A percentile compares a stretch with the other conserved stretches of the same genome.
Evolutionary conservation across 1,140 invertebrate species (phyloP).

Genomic region (Grapholita molesta): DNA sequence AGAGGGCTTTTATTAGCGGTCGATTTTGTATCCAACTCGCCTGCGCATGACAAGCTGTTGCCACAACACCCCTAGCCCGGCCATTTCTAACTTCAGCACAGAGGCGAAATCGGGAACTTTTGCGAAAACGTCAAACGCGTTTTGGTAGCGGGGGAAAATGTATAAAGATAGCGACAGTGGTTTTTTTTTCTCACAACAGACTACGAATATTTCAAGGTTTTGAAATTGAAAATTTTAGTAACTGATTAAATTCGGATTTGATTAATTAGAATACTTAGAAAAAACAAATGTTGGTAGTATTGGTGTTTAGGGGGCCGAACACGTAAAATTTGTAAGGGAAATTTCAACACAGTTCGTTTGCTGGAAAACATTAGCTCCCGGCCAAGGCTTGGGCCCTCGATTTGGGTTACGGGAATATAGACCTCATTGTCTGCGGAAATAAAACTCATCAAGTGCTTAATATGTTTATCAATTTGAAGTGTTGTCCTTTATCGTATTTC

Average conservation of each 20-base stretch:
- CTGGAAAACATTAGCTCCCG: neutral
- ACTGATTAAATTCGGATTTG: neutral
- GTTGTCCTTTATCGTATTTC: slow-evolving; percentile 18
- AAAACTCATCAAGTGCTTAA: slow-evolving; percentile 45
- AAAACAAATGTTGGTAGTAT: neutral
- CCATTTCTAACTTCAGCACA: neutral
- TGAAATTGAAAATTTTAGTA: too few relatives aligned
- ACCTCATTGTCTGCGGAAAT: slow-evolving; percentile 39
- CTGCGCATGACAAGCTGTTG: neutral
- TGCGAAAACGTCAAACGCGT: neutral
- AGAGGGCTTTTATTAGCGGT: neutral
- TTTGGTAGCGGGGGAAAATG: neutral
- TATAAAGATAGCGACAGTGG: neutral
- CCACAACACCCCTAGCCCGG: neutral
- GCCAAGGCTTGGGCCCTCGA: slow-evolving; percentile 18
- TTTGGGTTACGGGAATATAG: slow-evolving; percentile 43
- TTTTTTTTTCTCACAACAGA: neutral
- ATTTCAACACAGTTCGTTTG: slow-evolving; percentile 6
- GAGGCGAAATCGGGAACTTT: neutral
- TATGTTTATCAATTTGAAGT: slow-evolving; percentile 42
- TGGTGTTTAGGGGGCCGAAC: neutral
- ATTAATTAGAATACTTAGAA: neutral
- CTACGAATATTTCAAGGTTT: neutral
- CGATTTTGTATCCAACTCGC: neutral
- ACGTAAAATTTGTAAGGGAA: neutral